phyloP scores from a whole-genome alignment of 2,113 vertebrate species.

The Nymphicus hollandicus region DNA sequence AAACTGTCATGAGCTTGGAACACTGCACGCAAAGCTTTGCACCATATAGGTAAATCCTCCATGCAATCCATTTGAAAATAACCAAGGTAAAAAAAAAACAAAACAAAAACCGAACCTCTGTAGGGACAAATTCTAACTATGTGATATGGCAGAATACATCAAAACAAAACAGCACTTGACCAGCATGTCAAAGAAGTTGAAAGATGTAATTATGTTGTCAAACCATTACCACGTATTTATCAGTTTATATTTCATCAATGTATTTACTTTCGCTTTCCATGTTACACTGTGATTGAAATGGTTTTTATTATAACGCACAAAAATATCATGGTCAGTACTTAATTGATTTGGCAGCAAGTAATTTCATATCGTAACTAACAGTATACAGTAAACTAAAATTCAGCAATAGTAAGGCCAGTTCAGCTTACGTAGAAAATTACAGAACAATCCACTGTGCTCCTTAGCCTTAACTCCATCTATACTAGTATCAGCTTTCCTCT shows the following conservation, averaged over 20 bases:
- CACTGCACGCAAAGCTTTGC: neutral
- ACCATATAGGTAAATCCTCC: neutral
- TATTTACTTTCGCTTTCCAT: neutral
- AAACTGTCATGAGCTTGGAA: neutral
- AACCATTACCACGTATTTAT: neutral
- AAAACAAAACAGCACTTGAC: neutral
- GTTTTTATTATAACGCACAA: neutral
- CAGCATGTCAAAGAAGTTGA: neutral
- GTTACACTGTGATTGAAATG: neutral
- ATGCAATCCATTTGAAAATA: neutral
- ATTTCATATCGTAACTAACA: neutral
- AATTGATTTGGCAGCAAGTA: neutral
- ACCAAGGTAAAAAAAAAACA: neutral
- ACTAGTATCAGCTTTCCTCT: neutral
- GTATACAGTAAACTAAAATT: neutral
- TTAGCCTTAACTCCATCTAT: neutral
- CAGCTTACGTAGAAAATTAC: neutral
- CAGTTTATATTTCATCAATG: neutral
- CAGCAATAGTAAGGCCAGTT: neutral
- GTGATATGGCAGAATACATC: neutral
- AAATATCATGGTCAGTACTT: neutral
- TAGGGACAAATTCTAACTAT: neutral
- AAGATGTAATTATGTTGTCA: neutral
- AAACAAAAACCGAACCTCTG: rapidly evolving
- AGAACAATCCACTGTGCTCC: neutral